Evolutionary conservation across 2,113 vertebrate species (phyloP).

Genomic region (Salvator merianae): DNA sequence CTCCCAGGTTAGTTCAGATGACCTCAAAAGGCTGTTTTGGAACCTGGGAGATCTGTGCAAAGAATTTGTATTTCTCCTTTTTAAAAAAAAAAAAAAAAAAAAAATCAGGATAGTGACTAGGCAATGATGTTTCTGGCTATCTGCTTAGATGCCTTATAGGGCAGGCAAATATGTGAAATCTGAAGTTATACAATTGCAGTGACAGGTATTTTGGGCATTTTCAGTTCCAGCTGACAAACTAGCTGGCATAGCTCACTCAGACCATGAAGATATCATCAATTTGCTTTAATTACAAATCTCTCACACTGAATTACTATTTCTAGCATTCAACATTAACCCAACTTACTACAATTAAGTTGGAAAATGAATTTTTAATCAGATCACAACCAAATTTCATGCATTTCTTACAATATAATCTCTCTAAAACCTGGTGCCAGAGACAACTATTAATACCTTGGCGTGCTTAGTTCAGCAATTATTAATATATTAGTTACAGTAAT

Average conservation of each 20-base stretch:
- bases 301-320: slow-evolving; percentile 31
- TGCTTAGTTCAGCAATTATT: slow-evolving; percentile 5
- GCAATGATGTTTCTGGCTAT: no score
- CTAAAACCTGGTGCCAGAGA: slow-evolving; percentile 14
- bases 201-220: slow-evolving; percentile 11
- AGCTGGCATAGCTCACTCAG: neutral
- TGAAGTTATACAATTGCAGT: neutral
- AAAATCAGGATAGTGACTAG: no score
- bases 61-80: no score
- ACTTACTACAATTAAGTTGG: slow-evolving; percentile 35
- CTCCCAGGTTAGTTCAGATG: no score
- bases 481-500: slow-evolving; percentile 14
- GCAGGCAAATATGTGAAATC: no score
- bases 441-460: slow-evolving; percentile 22
- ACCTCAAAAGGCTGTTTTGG: no score
- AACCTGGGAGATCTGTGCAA: no score
- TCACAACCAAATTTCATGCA: slow-evolving; percentile 37
- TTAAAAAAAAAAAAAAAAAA: no score
- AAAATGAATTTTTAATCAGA: slow-evolving; percentile 53
- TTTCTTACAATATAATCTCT: neutral
- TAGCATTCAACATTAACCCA: slow-evolving; percentile 52
- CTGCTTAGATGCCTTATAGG: no score
- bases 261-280: slow-evolving; percentile 29
- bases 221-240: neutral
- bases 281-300: slow-evolving; percentile 49